These are phyloP conservation scores for Eupithecia vulgata DNA, from an alignment of 2,888 invertebrate genomes.

Conservation along the genomic window DNA sequence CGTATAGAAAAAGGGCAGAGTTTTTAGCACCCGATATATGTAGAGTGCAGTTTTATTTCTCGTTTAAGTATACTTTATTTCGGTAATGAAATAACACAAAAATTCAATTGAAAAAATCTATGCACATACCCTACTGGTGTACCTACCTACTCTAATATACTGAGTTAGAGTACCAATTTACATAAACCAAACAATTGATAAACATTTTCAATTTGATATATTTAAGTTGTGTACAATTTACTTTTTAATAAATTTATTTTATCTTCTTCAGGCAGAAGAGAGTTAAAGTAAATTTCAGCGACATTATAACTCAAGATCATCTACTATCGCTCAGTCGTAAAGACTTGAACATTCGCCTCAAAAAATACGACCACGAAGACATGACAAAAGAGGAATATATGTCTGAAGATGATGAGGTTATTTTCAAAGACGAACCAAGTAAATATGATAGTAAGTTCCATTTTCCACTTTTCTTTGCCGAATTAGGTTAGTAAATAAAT, in stretches of 20 bases:
- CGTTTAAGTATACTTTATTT: too few species aligned
- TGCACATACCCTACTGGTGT: too few species aligned
- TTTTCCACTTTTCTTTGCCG: background rate
- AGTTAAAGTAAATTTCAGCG: constrained; percentile 68
- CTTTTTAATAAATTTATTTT: background rate
- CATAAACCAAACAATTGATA: background rate
- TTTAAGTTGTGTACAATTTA: background rate
- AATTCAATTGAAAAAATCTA: too few species aligned
- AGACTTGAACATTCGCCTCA: constrained; percentile 70
- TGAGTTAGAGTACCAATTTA: too few species aligned
- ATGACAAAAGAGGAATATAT: constrained; percentile 53
- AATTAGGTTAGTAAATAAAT: too few species aligned
- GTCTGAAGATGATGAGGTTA: constrained; percentile 52
- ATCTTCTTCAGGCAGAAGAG: constrained; percentile 67
- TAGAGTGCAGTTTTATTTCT: too few species aligned
- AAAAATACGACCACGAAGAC: constrained; percentile 64
- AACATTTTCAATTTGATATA: background rate
- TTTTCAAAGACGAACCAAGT: constrained; percentile 58
- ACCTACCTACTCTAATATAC: too few species aligned
- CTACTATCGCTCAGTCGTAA: constrained; percentile 64
- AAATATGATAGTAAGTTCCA: constrained; percentile 74
- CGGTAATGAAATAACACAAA: too few species aligned
- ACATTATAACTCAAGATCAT: constrained; percentile 71
- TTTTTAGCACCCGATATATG: too few species aligned
- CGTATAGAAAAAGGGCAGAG: too few species aligned